Evolutionary conservation across 1,140 invertebrate genomes (phyloP).

Genomic region (Drosophila obscura): DNA sequence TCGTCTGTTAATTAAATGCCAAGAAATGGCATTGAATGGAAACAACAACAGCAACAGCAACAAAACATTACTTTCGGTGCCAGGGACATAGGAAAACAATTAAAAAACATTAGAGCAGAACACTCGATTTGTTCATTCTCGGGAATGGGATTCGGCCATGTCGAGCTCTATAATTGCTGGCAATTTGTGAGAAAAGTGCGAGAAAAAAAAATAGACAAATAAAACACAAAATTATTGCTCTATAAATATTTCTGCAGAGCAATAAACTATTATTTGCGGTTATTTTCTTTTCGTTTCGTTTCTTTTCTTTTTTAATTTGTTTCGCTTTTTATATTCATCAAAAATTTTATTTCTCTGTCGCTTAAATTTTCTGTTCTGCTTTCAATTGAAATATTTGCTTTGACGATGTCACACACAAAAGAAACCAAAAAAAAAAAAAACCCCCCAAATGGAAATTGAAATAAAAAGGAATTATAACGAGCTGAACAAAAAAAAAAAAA

Average conservation of each 20-base stretch:
- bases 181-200: slow-evolving; percentile 22
- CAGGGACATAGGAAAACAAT: slow-evolving; percentile 19
- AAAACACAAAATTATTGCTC: slow-evolving; percentile 31
- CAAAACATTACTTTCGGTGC: slow-evolving; percentile 29
- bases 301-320: slow-evolving; percentile 12
- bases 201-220: slow-evolving; percentile 29
- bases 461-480: slow-evolving; percentile 24
- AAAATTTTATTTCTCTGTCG: background rate
- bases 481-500: background rate
- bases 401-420: slow-evolving; percentile 24
- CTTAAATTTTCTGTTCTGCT: slow-evolving; percentile 3
- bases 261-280: background rate
- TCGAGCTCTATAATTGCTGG: slow-evolving; percentile 23
- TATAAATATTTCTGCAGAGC: slow-evolving; percentile 58
- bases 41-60: background rate
- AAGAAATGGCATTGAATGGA: background rate
- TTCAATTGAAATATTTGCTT: slow-evolving; percentile 69
- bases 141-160: background rate
- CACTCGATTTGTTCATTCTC: background rate
- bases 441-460: background rate
- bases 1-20: slow-evolving; percentile 25
- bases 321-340: slow-evolving; percentile 21
- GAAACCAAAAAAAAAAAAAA: background rate
- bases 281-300: slow-evolving; percentile 23
- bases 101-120: slow-evolving; percentile 9